phyloP scores from a whole-genome alignment of 2,797 vertebrate genomes.

The Sebastes paucispinis region DNA sequence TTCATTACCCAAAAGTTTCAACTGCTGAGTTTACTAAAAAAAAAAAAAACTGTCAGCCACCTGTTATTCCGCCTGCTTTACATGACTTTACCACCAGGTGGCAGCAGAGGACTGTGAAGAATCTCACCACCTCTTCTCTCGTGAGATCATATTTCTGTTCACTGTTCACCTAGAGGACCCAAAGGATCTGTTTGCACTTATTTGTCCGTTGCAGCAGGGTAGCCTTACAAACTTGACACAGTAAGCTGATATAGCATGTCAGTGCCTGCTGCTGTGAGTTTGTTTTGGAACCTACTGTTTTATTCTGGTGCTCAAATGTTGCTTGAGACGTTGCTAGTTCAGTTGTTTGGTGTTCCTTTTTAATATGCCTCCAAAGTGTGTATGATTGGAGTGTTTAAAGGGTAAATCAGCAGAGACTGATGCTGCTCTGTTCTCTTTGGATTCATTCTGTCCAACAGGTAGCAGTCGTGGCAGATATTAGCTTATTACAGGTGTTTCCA shows the following conservation, averaged over 20 bases:
- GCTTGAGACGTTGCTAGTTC: background rate
- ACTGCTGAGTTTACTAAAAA: background rate
- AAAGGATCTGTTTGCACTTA: constrained; percentile 50
- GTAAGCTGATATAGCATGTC: background rate
- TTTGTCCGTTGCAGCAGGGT: background rate
- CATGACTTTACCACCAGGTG: constrained; percentile 58
- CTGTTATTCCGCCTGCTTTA: background rate
- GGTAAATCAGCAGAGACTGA: background rate
- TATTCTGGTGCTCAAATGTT: background rate
- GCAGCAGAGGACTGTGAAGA: constrained; percentile 47
- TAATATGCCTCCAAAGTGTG: background rate
- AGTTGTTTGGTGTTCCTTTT: background rate
- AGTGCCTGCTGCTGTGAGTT: background rate
- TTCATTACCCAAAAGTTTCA: background rate
- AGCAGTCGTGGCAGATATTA: background rate
- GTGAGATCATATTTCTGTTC: constrained; percentile 9
- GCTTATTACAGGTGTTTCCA: background rate
- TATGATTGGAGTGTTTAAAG: background rate
- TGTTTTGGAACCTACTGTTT: background rate
- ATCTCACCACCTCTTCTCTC: background rate
- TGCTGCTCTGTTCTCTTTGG: background rate
- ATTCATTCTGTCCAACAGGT: background rate
- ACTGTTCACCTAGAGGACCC: constrained; percentile 67
- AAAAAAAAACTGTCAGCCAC: background rate
- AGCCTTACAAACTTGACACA: background rate